Evolutionary conservation across 2,888 invertebrate genomes (phyloP).

Genomic region (Noctuana brunneofusca): DNA sequence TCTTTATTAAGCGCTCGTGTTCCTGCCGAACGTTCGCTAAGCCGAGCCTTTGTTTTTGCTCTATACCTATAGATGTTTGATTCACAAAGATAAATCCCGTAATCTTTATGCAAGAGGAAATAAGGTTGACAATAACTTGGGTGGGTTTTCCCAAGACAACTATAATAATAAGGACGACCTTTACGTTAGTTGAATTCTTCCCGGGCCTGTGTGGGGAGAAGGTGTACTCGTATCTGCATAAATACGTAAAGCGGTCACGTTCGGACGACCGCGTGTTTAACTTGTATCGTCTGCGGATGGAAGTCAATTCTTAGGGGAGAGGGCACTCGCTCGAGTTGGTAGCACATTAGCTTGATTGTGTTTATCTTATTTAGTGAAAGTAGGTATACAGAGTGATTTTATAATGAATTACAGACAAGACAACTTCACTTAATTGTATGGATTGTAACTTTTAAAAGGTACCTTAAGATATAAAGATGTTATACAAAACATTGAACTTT

Average conservation of each 20-base stretch:
- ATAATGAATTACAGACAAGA: too few species aligned
- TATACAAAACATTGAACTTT: too few species aligned
- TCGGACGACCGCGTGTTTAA: slow-evolving; percentile 63
- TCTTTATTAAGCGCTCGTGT: slow-evolving; percentile 55
- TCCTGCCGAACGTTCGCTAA: slow-evolving; percentile 55
- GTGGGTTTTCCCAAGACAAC: not conserved
- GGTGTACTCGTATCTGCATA: slow-evolving; percentile 76
- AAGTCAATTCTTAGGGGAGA: slow-evolving; percentile 11
- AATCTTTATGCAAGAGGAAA: slow-evolving; percentile 9
- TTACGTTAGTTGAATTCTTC: slow-evolving; percentile 70
- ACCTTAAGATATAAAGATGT: too few species aligned
- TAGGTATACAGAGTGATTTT: not conserved
- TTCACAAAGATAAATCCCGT: slow-evolving; percentile 22
- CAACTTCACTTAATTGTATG: too few species aligned
- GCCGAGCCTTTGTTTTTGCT: slow-evolving; percentile 47
- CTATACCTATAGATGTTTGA: slow-evolving; percentile 32
- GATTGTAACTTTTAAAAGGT: too few species aligned
- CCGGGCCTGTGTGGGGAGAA: slow-evolving; percentile 42
- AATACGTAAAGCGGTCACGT: slow-evolving; percentile 78
- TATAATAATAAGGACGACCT: slow-evolving; percentile 53
- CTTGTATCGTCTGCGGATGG: slow-evolving; percentile 61
- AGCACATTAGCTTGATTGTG: not conserved
- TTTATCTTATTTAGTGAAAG: not conserved
- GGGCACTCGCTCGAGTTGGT: not conserved
- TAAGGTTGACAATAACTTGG: slow-evolving; percentile 17